Conservation (phyloP, 2,113 vertebrate species). For the Passer montanus region DNA sequence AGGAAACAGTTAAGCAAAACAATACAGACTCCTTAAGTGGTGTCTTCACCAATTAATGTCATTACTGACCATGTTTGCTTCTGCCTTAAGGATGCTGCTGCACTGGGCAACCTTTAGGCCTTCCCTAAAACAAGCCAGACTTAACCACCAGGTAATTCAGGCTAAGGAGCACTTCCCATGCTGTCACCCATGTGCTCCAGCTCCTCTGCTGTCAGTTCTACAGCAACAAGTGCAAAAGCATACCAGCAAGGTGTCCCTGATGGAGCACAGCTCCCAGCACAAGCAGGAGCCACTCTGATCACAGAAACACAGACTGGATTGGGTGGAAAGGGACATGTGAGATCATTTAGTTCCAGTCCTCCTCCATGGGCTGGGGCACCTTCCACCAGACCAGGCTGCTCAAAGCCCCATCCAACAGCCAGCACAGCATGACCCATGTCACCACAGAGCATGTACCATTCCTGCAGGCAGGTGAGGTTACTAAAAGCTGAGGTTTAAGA, state of each 20-base stretch:
- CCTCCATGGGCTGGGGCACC: background rate
- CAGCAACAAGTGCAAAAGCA: background rate
- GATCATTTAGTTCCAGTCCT: background rate
- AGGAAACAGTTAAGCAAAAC: background rate
- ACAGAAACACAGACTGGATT: background rate
- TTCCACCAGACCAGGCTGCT: background rate
- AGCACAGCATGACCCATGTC: background rate
- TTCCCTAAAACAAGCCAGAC: background rate
- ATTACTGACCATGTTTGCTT: fast-evolving
- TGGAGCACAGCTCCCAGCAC: background rate
- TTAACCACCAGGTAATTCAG: background rate
- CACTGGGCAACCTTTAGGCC: background rate
- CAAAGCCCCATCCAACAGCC: background rate
- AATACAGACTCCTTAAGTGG: background rate
- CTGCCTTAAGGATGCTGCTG: background rate
- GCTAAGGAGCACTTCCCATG: background rate
- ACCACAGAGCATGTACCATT: fast-evolving
- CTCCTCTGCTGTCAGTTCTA: background rate
- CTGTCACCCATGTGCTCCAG: background rate
- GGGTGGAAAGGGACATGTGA: background rate
- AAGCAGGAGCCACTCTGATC: background rate
- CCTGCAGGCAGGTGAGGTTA: background rate
- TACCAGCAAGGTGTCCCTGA: background rate
- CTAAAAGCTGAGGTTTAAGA: background rate
- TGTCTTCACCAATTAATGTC: background rate